Conservation (phyloP, 2,113 vertebrate genomes). For the Brachirus orientalis region DNA sequence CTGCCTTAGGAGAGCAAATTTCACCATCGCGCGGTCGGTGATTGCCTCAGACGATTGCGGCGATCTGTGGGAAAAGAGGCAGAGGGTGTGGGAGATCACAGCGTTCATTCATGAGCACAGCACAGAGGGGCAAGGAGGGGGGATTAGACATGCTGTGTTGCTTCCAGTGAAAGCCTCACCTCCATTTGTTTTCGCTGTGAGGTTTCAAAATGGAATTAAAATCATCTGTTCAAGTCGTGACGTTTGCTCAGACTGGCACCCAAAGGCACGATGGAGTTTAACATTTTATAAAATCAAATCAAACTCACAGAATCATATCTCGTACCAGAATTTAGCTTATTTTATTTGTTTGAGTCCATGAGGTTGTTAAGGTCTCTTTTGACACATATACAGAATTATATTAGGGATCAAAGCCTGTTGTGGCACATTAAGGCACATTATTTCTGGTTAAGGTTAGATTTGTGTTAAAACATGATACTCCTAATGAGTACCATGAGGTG, state of each 20-base stretch:
- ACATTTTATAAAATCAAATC: not conserved
- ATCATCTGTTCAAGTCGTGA: conserved; percentile 10
- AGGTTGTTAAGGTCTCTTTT: no score
- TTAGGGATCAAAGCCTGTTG: no score
- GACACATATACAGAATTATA: no score
- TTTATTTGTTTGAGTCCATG: no score
- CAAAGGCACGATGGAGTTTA: not conserved
- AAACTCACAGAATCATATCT: not conserved
- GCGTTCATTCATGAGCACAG: conserved; percentile 55
- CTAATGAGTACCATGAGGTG: no score
- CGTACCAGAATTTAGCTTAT: not conserved
- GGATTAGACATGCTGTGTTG: conserved; percentile 1
- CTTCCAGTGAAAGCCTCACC: conserved; percentile 17
- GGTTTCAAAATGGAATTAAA: conserved; percentile 9
- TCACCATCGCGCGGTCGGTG: conserved; percentile 9
- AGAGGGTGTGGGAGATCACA: conserved; percentile 27
- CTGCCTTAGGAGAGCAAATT: conserved; percentile 45
- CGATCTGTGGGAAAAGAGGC: conserved; percentile 9
- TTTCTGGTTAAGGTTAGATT: no score
- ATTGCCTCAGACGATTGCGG: conserved; percentile 29
- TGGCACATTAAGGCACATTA: no score
- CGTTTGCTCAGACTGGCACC: not conserved
- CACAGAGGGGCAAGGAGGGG: conserved; percentile 1
- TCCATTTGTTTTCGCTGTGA: conserved; percentile 18
- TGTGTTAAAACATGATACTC: no score